These are phyloP conservation scores for Lycopodina hypogea DNA, from an alignment of 37 sponge, comb jelly and placozoan genomes.

Conservation along the genomic window DNA sequence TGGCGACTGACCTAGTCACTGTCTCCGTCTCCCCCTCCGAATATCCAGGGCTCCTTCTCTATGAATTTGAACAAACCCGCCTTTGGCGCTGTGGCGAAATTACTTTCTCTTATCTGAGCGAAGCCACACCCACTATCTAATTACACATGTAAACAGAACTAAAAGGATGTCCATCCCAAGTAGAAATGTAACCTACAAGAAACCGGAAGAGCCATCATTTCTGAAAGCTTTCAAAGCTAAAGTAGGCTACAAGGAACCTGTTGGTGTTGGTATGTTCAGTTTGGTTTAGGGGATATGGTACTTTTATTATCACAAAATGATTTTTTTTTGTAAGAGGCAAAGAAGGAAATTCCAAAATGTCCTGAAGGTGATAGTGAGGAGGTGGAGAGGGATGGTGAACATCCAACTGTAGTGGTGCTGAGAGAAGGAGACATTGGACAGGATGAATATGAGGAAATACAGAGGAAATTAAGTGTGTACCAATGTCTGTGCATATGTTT, in stretches of 20 bases:
- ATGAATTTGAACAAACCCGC: no score
- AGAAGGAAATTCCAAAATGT: slow-evolving; percentile 20
- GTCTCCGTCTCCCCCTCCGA: no score
- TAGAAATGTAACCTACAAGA: slow-evolving; percentile 67
- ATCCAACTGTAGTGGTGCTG: slow-evolving; percentile 66
- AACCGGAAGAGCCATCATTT: slow-evolving; percentile 64
- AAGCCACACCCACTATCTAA: no score
- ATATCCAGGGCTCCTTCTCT: no score
- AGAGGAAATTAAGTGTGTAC: not conserved
- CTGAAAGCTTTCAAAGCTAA: slow-evolving; percentile 66
- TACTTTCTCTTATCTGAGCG: no score
- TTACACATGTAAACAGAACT: no score
- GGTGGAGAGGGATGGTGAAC: slow-evolving; percentile 63
- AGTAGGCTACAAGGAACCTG: slow-evolving; percentile 69
- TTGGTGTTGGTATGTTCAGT: slow-evolving; percentile 28
- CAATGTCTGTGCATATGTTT: not conserved
- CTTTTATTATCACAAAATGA: not conserved
- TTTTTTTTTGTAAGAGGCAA: slow-evolving; percentile 23
- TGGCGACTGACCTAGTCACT: no score
- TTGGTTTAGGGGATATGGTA: not conserved
- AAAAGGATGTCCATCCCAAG: no score
- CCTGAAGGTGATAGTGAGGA: slow-evolving; percentile 29
- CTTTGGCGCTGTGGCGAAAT: no score
- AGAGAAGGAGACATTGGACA: slow-evolving; percentile 45
- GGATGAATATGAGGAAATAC: slow-evolving; percentile 29